Percentiles rank a stretch among this genome's conserved stretches.
Evolutionary conservation across 2,888 invertebrate genomes (phyloP).

Genomic region (Cosmia trapezina): DNA sequence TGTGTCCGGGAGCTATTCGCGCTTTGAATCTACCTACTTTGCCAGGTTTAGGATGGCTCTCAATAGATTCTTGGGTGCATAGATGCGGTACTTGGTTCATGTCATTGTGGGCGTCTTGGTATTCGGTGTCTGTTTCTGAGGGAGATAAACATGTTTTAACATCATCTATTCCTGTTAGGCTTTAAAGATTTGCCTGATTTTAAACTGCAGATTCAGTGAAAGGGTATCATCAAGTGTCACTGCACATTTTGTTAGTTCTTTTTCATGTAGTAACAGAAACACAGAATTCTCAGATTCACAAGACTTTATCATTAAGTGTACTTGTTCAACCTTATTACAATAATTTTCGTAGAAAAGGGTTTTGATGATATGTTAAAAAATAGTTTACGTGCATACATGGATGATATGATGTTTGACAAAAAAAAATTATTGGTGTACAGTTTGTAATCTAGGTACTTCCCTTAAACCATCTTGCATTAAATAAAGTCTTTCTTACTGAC

Average conservation of each 20-base stretch:
- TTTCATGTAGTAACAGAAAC: constrained; percentile 3
- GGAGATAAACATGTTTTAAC: constrained; percentile 12
- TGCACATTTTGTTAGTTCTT: background rate
- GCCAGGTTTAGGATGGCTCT: constrained; percentile 76
- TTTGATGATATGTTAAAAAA: background rate
- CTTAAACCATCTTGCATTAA: background rate
- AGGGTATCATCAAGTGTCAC: constrained; percentile 1
- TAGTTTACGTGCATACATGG: background rate
- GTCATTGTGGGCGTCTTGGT: constrained; percentile 81
- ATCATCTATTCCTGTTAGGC: background rate
- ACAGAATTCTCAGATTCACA: background rate
- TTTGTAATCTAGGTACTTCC: background rate
- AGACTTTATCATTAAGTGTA: background rate
- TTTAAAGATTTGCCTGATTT: background rate
- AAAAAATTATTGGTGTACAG: background rate
- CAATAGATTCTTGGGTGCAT: constrained; percentile 73
- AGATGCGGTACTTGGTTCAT: constrained; percentile 69
- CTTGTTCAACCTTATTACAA: background rate
- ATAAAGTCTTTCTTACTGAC: background rate
- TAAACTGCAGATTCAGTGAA: background rate
- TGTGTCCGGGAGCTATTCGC: constrained; percentile 83
- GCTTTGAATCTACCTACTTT: constrained; percentile 84
- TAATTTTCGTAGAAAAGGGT: background rate
- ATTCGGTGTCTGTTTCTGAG: constrained; percentile 85
- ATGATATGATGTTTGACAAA: constrained; percentile 4